Conservation (phyloP, 2,888 invertebrate genomes). For the Incurvaria masculella region DNA sequence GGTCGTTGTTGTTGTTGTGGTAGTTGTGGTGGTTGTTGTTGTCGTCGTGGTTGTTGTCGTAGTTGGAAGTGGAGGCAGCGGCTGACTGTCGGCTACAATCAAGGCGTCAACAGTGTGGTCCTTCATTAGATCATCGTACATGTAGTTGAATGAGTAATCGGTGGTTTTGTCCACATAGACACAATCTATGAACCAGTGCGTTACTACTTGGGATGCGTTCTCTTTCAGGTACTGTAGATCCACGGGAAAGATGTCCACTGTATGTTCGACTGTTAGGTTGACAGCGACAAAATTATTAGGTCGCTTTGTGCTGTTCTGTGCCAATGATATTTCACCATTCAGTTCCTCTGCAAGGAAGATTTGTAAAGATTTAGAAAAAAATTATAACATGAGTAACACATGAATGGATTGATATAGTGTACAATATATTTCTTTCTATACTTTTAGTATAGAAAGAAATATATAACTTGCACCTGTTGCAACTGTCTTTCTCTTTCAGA, state of each 20-base stretch:
- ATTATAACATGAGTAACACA: no score
- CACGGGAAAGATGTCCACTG: conserved; percentile 54
- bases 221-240: conserved; percentile 58
- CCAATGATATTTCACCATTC: conserved; percentile 64
- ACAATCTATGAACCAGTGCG: conserved; percentile 82
- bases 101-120: conserved; percentile 66
- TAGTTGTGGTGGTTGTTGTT: conserved; percentile 40
- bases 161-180: conserved; percentile 62
- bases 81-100: conserved; percentile 67
- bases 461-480: no score
- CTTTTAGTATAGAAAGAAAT: no score
- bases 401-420: no score
- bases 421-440: no score
- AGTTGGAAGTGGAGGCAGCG: conserved; percentile 52
- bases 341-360: conserved; percentile 52
- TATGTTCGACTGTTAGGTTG: conserved; percentile 53
- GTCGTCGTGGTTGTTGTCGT: conserved; percentile 46
- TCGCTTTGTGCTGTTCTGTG: conserved; percentile 59
- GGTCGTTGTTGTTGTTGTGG: conserved; percentile 35
- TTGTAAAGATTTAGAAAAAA: background rate
- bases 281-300: conserved; percentile 62
- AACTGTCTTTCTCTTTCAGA: no score
- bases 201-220: conserved; percentile 50
- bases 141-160: conserved; percentile 59
- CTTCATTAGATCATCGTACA: conserved; percentile 60